Evolutionary conservation across 2,113 vertebrate genomes (phyloP).

Genomic region (Connochaetes taurinus): DNA sequence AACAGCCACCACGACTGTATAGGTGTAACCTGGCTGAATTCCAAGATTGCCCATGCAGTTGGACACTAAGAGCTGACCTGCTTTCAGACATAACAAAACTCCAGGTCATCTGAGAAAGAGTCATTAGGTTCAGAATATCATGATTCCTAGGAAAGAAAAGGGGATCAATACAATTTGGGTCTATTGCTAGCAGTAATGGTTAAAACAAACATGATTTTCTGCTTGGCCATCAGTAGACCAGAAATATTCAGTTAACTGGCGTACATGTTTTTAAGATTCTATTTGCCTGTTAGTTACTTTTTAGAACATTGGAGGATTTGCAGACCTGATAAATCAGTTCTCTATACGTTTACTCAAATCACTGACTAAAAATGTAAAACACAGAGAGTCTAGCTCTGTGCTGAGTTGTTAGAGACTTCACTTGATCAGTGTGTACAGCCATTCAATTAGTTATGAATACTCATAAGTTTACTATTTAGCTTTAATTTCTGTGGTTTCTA

Average conservation of each 20-base stretch:
- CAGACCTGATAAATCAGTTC: background rate
- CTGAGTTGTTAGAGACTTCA: background rate
- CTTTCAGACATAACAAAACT: background rate
- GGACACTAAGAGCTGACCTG: background rate
- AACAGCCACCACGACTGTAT: background rate
- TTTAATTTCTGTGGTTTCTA: background rate
- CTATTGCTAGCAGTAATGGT: background rate
- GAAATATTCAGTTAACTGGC: background rate
- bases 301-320: background rate
- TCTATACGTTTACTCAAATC: background rate
- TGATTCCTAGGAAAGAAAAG: background rate
- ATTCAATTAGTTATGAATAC: background rate
- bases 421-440: background rate
- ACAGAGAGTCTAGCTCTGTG: background rate
- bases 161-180: background rate
- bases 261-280: background rate
- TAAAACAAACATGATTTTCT: slow-evolving; percentile 31
- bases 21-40: background rate
- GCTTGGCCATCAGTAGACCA: background rate
- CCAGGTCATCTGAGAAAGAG: background rate
- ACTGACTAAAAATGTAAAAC: background rate
- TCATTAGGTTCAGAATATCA: background rate
- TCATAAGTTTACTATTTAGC: background rate
- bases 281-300: background rate
- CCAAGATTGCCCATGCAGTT: background rate